phyloP scores from a whole-genome alignment of 2,888 invertebrate species.

The Conops quadrifasciatus region DNA sequence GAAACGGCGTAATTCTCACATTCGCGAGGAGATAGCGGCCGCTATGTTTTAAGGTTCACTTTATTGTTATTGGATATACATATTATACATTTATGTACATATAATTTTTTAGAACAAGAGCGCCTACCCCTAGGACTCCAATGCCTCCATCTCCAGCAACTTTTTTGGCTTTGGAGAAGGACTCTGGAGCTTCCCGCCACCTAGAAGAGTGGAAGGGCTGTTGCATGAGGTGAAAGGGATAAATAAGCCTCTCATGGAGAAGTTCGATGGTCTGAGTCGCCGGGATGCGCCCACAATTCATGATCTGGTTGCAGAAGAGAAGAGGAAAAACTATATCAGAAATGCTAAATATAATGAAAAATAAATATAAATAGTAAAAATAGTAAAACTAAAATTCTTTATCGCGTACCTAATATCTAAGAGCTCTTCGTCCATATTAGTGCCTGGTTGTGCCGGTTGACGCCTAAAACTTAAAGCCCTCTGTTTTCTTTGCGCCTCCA shows the following conservation, averaged over 20 bases:
- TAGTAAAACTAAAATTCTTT: not conserved
- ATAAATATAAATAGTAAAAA: not conserved
- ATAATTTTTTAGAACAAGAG: no score
- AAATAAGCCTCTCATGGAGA: not conserved
- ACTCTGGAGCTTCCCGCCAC: not conserved
- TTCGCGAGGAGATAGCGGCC: no score
- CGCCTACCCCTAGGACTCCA: no score
- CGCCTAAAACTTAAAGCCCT: not conserved
- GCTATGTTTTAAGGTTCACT: no score
- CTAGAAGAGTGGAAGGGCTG: not conserved
- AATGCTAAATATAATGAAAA: not conserved
- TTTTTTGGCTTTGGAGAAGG: not conserved
- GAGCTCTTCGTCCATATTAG: not conserved
- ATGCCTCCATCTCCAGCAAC: not conserved
- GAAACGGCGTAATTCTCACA: no score
- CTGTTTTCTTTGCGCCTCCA: not conserved
- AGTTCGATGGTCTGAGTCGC: not conserved
- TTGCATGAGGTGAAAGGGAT: not conserved
- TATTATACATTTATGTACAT: no score
- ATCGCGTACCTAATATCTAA: not conserved
- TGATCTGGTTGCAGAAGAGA: not conserved
- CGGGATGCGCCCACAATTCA: not conserved
- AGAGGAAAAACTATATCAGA: not conserved
- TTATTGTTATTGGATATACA: no score
- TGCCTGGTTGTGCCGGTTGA: not conserved